phyloP scores from a whole-genome alignment of 2,888 invertebrate genomes.

The Rhagophthalmus giganteus region DNA sequence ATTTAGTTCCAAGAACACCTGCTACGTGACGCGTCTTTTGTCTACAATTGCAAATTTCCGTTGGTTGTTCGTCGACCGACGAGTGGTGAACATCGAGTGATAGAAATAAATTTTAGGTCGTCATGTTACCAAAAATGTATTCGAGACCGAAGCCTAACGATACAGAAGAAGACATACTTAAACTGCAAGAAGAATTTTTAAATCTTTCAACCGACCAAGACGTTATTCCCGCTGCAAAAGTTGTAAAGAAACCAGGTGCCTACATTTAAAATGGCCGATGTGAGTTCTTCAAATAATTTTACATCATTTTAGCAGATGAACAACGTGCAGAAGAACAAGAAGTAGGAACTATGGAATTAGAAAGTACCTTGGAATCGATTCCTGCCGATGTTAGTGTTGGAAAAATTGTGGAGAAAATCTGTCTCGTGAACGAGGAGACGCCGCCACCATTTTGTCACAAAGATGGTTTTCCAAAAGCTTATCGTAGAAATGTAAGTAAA shows the following conservation, averaged over 20 bases:
- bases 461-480: slow-evolving; percentile 61
- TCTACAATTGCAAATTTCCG: too few relatives aligned
- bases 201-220: slow-evolving; percentile 60
- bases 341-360: too few relatives aligned
- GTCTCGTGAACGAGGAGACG: slow-evolving; percentile 27
- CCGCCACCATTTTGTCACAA: slow-evolving; percentile 16
- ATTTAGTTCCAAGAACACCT: too few relatives aligned
- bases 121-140: slow-evolving; percentile 56
- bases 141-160: slow-evolving; percentile 70
- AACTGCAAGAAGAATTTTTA: slow-evolving; percentile 73
- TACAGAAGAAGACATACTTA: slow-evolving; percentile 72
- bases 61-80: not conserved
- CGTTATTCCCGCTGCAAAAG: slow-evolving; percentile 66
- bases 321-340: not conserved
- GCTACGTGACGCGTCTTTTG: too few relatives aligned
- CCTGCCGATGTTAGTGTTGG: slow-evolving; percentile 57
- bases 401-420: slow-evolving; percentile 61
- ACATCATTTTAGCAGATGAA: not conserved
- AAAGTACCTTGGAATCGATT: slow-evolving; percentile 55
- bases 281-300: too few relatives aligned
- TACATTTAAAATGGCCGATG: too few relatives aligned
- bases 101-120: not conserved
- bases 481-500: slow-evolving; percentile 53
- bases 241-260: slow-evolving; percentile 50
- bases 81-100: not conserved